A percentile compares a stretch with the other conserved stretches of the same genome.
phyloP scores from a whole-genome alignment of 2,113 vertebrate genomes.

The Eptatretus burgeri region DNA sequence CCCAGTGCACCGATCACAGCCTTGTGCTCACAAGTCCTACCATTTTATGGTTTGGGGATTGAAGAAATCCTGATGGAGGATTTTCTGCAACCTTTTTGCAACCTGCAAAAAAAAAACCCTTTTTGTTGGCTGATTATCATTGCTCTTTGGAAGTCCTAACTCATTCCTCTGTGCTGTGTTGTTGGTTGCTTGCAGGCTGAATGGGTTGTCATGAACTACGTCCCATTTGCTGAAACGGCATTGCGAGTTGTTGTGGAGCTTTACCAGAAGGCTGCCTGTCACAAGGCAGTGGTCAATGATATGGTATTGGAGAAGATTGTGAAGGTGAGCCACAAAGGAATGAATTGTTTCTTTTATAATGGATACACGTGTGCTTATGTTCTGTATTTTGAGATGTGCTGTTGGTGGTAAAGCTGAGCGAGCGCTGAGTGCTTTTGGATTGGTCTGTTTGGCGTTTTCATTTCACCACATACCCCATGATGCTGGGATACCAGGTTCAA shows the following conservation, averaged over 20 bases:
- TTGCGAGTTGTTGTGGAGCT: conserved; percentile 82
- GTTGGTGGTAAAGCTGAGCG: no score
- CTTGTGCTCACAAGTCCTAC: no score
- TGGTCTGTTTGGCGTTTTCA: no score
- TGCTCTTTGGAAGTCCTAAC: conserved; percentile 10
- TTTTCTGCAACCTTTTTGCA: neutral
- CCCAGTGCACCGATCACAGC: no score
- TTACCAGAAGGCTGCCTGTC: conserved; percentile 92
- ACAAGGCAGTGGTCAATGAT: conserved; percentile 86
- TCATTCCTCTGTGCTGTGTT: conserved; percentile 8
- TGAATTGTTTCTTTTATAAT: no score
- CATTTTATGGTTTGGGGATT: no score
- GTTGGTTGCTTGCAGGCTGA: conserved; percentile 40
- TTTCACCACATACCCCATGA: no score
- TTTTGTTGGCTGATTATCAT: neutral
- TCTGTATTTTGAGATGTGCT: no score
- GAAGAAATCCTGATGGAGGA: no score
- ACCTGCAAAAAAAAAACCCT: neutral
- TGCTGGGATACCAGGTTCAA: no score
- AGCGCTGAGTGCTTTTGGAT: no score
- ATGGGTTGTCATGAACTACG: conserved; percentile 97
- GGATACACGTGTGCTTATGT: no score
- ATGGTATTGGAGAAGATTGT: conserved; percentile 77
- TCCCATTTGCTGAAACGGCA: conserved; percentile 87
- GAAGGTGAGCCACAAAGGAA: conserved; percentile 29